These are phyloP conservation scores for Sarcophaga variegata DNA, from an alignment of 2,888 invertebrate species.

Conservation along the genomic window DNA sequence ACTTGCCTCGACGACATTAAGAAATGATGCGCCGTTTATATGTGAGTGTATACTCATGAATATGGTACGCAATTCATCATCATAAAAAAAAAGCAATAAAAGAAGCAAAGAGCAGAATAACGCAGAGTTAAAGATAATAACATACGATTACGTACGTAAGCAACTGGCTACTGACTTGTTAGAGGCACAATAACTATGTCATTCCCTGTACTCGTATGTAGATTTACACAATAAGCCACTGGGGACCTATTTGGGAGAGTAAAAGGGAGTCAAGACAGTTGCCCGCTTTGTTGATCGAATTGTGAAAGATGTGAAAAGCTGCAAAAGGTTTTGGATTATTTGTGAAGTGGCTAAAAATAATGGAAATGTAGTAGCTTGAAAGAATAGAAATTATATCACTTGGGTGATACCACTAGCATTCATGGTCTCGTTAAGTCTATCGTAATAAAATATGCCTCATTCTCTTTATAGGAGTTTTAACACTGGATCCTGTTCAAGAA, in stretches of 20 bases:
- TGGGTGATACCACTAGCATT: not conserved
- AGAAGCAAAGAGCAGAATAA: not conserved
- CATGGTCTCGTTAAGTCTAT: no score
- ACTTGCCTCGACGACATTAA: constrained; percentile 24
- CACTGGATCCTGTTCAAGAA: no score
- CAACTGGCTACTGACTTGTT: not conserved
- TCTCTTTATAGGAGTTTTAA: no score
- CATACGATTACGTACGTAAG: not conserved
- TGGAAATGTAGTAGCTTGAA: no score
- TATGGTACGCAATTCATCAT: constrained; percentile 39
- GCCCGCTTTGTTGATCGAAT: no score
- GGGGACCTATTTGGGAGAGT: not conserved
- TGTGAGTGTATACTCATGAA: not conserved
- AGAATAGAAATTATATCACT: no score
- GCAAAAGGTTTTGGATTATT: no score
- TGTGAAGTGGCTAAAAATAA: no score
- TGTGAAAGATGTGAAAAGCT: no score
- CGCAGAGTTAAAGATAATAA: not conserved
- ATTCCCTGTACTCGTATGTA: not conserved
- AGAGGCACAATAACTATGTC: not conserved
- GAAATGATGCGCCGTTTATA: not conserved
- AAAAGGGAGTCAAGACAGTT: no score
- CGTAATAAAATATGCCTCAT: no score
- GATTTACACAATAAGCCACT: not conserved
- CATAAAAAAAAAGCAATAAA: not conserved